Conservation (phyloP, 2,888 invertebrate species). For the Eremobia ochroleuca region DNA sequence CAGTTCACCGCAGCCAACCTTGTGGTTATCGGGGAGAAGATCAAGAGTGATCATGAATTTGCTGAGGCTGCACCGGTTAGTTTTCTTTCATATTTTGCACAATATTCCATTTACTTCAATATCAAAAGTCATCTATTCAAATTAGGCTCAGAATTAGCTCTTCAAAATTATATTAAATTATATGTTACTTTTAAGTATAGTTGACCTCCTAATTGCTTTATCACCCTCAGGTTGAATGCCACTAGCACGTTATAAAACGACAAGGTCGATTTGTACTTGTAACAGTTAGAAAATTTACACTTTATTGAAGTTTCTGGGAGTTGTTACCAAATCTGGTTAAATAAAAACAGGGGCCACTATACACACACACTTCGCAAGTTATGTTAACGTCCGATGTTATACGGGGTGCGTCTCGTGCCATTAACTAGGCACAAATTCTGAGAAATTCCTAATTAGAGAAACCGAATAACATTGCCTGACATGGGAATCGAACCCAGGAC, state of each 20-base stretch:
- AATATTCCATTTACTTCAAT: neutral
- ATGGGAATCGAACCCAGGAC: neutral
- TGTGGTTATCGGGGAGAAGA: constrained; percentile 94
- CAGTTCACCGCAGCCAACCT: constrained; percentile 94
- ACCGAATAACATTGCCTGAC: neutral
- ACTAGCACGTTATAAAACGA: neutral
- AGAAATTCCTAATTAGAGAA: neutral
- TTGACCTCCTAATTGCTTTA: neutral
- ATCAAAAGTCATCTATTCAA: neutral
- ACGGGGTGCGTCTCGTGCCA: too few relatives aligned
- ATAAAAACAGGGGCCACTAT: neutral
- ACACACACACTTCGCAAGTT: neutral
- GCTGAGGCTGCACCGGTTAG: constrained; percentile 94
- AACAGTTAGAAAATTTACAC: neutral
- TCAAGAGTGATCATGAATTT: constrained; percentile 97
- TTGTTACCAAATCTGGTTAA: neutral
- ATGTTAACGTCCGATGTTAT: neutral
- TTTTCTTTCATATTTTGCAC: constrained; percentile 32
- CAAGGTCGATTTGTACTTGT: neutral
- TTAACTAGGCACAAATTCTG: too few relatives aligned
- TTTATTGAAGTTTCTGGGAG: neutral
- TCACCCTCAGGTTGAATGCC: neutral
- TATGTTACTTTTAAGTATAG: neutral
- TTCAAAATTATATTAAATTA: neutral
- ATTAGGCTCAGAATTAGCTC: too few relatives aligned